Conservation (phyloP, 2,888 invertebrate genomes). For the Adelphocoris suturalis region DNA sequence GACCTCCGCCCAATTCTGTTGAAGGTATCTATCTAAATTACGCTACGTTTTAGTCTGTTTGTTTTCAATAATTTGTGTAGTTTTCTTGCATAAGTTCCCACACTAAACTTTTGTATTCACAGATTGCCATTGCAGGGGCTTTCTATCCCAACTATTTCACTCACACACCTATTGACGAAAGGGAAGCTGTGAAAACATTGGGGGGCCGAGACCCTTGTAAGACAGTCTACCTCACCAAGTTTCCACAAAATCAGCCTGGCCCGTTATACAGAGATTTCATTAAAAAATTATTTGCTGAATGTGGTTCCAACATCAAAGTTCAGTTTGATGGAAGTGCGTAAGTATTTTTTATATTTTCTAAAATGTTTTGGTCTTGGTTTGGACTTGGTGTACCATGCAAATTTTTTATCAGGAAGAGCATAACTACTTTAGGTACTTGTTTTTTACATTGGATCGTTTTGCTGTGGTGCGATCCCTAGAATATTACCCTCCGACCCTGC, state of each 20-base stretch:
- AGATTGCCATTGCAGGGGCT: slow-evolving; percentile 82
- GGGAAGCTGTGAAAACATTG: slow-evolving; percentile 84
- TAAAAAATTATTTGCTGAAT: slow-evolving; percentile 81
- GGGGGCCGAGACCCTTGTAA: slow-evolving; percentile 88
- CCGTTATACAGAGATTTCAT: slow-evolving; percentile 85
- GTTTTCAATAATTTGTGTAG: neutral
- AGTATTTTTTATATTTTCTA: slow-evolving; percentile 65
- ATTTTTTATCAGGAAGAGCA: no score
- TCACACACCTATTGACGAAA: slow-evolving; percentile 82
- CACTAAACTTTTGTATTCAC: neutral
- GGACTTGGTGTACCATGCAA: no score
- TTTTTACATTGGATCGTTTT: no score
- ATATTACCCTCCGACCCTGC: no score
- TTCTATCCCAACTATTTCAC: slow-evolving; percentile 96
- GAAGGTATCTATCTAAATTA: slow-evolving; percentile 82
- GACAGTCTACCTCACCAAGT: slow-evolving; percentile 84
- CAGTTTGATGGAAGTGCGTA: slow-evolving; percentile 81
- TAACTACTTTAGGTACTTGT: no score
- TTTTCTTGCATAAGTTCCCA: neutral
- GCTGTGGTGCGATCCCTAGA: no score
- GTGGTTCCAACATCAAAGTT: slow-evolving; percentile 80
- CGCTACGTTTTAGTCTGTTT: neutral
- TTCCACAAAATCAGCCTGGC: slow-evolving; percentile 83
- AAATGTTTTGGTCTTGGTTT: no score
- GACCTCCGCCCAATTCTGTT: slow-evolving; percentile 81